Percentiles rank a stretch among this genome's conserved stretches.
Evolutionary conservation across 2,797 vertebrate species (phyloP).

Genomic region (Prionace glauca): DNA sequence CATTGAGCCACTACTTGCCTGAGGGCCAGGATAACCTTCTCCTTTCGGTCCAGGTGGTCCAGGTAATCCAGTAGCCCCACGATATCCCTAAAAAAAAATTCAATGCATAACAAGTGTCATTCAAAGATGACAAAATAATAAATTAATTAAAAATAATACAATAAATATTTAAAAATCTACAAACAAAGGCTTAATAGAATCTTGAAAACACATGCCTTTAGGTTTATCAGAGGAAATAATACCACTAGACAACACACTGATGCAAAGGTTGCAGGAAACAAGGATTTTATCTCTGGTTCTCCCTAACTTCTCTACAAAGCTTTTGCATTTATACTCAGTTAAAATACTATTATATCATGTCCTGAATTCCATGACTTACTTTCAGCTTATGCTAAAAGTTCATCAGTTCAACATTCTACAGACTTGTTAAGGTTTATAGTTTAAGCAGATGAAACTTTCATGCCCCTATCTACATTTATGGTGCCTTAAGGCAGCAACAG

Average conservation of each 20-base stretch:
- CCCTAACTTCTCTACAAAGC: background rate
- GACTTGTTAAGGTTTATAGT: background rate
- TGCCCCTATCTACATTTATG: background rate
- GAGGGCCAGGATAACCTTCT: constrained; percentile 61
- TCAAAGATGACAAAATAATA: background rate
- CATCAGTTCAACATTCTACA: background rate
- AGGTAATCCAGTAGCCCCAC: constrained; percentile 56
- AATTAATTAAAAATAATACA: background rate
- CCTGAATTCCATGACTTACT: background rate
- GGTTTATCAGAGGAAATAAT: background rate
- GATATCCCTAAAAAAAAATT: constrained; percentile 58
- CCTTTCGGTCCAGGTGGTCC: constrained; percentile 68
- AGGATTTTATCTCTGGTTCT: background rate
- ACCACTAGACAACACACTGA: background rate
- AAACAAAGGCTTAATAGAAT: background rate
- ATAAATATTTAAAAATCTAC: background rate
- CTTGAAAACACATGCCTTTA: background rate
- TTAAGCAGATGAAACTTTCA: background rate
- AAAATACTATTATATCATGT: background rate
- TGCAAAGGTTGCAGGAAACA: background rate
- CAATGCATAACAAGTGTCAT: background rate
- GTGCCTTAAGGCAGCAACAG: background rate
- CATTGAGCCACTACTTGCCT: constrained; percentile 57
- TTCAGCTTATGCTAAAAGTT: background rate
- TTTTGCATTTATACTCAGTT: background rate